These are phyloP conservation scores for Unio pictorum DNA, from an alignment of 2,888 invertebrate species.

Conservation along the genomic window DNA sequence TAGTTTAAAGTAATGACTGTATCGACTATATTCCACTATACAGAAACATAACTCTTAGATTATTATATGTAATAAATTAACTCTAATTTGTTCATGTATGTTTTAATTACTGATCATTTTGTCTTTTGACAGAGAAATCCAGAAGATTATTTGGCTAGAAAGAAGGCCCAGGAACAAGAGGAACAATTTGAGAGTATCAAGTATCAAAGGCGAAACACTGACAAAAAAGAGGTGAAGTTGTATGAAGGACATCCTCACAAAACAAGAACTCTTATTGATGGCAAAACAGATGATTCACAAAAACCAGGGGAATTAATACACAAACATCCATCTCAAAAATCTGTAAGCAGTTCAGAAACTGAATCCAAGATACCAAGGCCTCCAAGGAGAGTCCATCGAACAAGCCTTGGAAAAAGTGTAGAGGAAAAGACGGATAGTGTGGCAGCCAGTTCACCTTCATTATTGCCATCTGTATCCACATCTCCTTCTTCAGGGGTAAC, in stretches of 20 bases:
- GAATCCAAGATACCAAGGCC: conserved; percentile 4
- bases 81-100: too few relatives aligned
- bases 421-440: too few relatives aligned
- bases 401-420: conserved; percentile 8
- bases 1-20: too few relatives aligned
- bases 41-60: too few relatives aligned
- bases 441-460: too few relatives aligned
- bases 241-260: too few relatives aligned
- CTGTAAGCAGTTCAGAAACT: conserved; percentile 11
- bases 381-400: conserved; percentile 15
- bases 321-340: conserved; percentile 45
- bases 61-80: too few relatives aligned
- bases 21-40: too few relatives aligned
- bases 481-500: too few relatives aligned
- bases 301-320: conserved; percentile 50
- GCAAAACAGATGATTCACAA: conserved; percentile 25
- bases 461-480: too few relatives aligned
- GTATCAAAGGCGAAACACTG: conserved; percentile 37
- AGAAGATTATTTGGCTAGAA: conserved; percentile 53
- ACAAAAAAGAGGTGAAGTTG: conserved; percentile 29
- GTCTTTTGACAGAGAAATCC: conserved; percentile 55
- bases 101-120: neutral
- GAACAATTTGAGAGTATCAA: conserved; percentile 45
- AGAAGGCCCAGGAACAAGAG: conserved; percentile 51
- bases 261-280: neutral